phyloP scores from a whole-genome alignment of 1,140 invertebrate species.

The Aphelinus certus region DNA sequence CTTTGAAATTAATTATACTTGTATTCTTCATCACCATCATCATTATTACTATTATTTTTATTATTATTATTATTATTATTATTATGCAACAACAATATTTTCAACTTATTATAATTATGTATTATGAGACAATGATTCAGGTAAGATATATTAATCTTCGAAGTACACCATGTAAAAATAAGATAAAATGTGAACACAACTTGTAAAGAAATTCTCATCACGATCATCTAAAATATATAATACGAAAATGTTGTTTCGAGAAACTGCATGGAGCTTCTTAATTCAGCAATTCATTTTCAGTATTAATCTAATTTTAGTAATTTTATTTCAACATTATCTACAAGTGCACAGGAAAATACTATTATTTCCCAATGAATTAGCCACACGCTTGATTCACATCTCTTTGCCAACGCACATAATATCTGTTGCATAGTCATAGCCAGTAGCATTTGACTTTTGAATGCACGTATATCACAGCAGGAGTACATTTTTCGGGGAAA shows the following conservation, averaged over 20 bases:
- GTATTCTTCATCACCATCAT: no score
- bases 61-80: background rate
- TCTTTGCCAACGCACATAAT: slow-evolving; percentile 27
- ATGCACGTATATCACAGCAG: slow-evolving; percentile 46
- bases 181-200: no score
- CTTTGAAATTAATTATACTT: background rate
- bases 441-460: slow-evolving; percentile 35
- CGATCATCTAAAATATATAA: no score
- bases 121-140: slow-evolving; percentile 16
- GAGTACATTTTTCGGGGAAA: slow-evolving; percentile 37
- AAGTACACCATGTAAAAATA: no score
- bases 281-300: no score
- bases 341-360: no score
- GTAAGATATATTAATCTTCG: background rate
- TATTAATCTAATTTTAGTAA: no score
- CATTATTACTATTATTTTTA: slow-evolving; percentile 4
- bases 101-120: background rate
- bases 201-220: no score
- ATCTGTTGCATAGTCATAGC: slow-evolving; percentile 13
- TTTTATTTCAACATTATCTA: no score
- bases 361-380: slow-evolving; percentile 2
- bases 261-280: no score
- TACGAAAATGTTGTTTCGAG: no score
- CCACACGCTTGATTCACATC: slow-evolving; percentile 21
- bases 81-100: slow-evolving; percentile 14